These are phyloP conservation scores for Greenwoodochromis staneri DNA, from an alignment of 2,113 vertebrate genomes.

Conservation along the genomic window DNA sequence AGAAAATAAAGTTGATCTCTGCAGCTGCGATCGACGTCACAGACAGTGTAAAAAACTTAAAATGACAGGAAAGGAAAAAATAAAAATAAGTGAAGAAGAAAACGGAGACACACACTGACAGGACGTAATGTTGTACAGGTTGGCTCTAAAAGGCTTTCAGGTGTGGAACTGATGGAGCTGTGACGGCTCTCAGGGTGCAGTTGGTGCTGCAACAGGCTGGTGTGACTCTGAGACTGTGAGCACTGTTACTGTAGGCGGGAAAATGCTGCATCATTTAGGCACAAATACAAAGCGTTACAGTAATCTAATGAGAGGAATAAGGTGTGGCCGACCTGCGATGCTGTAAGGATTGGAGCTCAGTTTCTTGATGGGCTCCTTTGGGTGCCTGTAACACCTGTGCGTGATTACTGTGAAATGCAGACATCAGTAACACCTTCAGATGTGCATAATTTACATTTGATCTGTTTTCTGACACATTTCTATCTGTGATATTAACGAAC, in stretches of 20 bases:
- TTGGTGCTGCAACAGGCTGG: not conserved
- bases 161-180: not conserved
- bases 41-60: not conserved
- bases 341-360: not conserved
- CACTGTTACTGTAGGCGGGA: not conserved
- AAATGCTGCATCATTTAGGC: not conserved
- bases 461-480: not conserved
- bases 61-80: not conserved
- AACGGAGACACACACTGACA: not conserved
- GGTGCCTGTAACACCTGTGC: not conserved
- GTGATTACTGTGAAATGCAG: not conserved
- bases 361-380: not conserved
- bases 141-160: not conserved
- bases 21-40: not conserved
- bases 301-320: not conserved
- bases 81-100: not conserved
- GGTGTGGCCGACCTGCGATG: not conserved
- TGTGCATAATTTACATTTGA: not conserved
- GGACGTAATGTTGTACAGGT: not conserved
- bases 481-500: not conserved
- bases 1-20: not conserved
- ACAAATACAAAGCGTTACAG: not conserved
- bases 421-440: not conserved
- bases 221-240: not conserved
- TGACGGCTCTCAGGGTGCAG: not conserved